Conservation (phyloP, 2,113 vertebrate genomes). For the Oxyruncus cristatus region DNA sequence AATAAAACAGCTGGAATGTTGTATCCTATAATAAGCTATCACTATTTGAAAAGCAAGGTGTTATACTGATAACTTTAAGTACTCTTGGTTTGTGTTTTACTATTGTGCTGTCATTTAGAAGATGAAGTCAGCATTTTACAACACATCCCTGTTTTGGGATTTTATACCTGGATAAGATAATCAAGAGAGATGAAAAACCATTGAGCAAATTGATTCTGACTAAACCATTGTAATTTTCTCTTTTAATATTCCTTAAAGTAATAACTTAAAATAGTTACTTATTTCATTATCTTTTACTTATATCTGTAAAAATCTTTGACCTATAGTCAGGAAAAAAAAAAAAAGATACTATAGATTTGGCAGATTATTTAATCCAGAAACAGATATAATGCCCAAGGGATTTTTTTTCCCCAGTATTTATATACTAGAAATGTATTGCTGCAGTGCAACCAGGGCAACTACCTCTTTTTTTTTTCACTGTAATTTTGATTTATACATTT, state of each 20-base stretch:
- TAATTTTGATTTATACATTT: background rate
- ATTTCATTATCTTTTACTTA: background rate
- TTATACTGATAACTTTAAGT: background rate
- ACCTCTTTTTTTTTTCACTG: background rate
- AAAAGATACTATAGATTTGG: background rate
- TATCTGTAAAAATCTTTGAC: background rate
- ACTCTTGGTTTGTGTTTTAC: background rate
- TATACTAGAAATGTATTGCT: background rate
- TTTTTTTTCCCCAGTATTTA: background rate
- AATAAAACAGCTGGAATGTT: conserved; percentile 36
- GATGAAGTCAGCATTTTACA: background rate
- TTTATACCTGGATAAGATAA: background rate
- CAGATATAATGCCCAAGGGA: background rate
- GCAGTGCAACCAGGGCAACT: background rate
- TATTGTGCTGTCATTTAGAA: background rate
- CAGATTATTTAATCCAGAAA: background rate
- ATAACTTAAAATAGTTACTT: background rate
- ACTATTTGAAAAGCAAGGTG: background rate
- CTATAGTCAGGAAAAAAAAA: background rate
- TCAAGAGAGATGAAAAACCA: background rate
- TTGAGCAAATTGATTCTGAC: background rate
- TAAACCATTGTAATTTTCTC: too few relatives aligned
- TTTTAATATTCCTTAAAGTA: too few relatives aligned
- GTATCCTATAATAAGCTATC: background rate
- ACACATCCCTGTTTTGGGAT: background rate